These are phyloP conservation scores for Creontiades dilutus DNA, from an alignment of 2,888 invertebrate species.

Conservation along the genomic window DNA sequence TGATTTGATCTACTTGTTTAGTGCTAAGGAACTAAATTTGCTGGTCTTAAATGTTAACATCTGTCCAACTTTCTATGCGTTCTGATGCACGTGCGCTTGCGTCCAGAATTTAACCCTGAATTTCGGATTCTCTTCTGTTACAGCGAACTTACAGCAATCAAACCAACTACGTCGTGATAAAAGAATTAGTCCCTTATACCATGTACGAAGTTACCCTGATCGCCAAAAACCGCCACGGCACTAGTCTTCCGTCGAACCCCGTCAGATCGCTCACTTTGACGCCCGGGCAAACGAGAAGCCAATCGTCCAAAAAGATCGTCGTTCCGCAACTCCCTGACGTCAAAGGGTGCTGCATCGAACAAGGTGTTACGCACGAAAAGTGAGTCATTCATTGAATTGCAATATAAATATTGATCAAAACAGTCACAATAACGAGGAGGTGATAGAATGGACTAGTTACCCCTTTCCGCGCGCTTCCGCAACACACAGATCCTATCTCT, in stretches of 20 bases:
- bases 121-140: neutral
- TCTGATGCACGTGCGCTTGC: no score
- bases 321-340: constrained; percentile 87
- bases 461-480: no score
- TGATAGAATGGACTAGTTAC: no score
- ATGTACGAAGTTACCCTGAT: constrained; percentile 90
- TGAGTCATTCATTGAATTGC: constrained; percentile 75
- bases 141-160: constrained; percentile 71
- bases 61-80: no score
- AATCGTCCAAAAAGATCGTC: constrained; percentile 79
- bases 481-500: no score
- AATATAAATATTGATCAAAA: no score
- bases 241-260: constrained; percentile 87
- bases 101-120: neutral
- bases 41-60: no score
- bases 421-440: no score
- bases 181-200: constrained; percentile 86
- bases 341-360: constrained; percentile 85
- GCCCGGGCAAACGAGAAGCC: constrained; percentile 82
- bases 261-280: constrained; percentile 86
- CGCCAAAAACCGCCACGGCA: constrained; percentile 86
- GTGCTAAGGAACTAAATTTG: no score
- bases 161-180: constrained; percentile 79
- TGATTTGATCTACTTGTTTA: no score
- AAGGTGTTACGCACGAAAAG: constrained; percentile 86